These are phyloP conservation scores for Clarias gariepinus DNA, from an alignment of 2,113 vertebrate genomes.

Conservation along the genomic window DNA sequence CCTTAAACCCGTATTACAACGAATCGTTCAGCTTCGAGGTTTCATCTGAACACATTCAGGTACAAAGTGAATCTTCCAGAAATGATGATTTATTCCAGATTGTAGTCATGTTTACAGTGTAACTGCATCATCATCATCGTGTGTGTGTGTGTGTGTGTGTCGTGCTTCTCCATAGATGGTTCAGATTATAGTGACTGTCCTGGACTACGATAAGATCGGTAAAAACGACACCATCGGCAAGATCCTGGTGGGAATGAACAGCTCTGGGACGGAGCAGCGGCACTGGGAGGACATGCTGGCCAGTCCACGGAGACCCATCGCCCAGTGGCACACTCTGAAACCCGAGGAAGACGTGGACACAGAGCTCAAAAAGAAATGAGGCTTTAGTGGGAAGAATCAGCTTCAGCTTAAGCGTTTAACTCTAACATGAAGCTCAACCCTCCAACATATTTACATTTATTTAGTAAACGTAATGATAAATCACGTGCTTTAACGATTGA, in stretches of 20 bases:
- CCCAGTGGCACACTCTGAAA: constrained; percentile 90
- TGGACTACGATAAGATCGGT: constrained; percentile 99
- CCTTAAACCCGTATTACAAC: constrained; percentile 86
- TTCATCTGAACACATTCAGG: constrained; percentile 94
- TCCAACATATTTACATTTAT: neutral
- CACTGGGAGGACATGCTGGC: constrained; percentile 86
- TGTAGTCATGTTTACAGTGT: neutral
- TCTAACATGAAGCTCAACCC: neutral
- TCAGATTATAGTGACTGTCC: constrained; percentile 92
- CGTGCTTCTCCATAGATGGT: constrained; percentile 81
- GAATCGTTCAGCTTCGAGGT: constrained; percentile 98
- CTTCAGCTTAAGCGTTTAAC: neutral
- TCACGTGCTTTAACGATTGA: neutral
- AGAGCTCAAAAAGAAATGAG: constrained; percentile 89
- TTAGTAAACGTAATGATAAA: neutral
- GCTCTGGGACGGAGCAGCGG: constrained; percentile 87
- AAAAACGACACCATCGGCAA: constrained; percentile 98
- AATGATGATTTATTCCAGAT: neutral
- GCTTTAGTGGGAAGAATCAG: neutral
- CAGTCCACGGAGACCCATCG: constrained; percentile 88
- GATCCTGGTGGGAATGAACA: constrained; percentile 86
- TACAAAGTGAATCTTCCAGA: constrained; percentile 57
- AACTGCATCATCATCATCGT: neutral
- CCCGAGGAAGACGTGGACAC: constrained; percentile 79
- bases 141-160: neutral